Evolutionary conservation across 2,113 vertebrate genomes (phyloP).

Genomic region (Pongo pygmaeus): DNA sequence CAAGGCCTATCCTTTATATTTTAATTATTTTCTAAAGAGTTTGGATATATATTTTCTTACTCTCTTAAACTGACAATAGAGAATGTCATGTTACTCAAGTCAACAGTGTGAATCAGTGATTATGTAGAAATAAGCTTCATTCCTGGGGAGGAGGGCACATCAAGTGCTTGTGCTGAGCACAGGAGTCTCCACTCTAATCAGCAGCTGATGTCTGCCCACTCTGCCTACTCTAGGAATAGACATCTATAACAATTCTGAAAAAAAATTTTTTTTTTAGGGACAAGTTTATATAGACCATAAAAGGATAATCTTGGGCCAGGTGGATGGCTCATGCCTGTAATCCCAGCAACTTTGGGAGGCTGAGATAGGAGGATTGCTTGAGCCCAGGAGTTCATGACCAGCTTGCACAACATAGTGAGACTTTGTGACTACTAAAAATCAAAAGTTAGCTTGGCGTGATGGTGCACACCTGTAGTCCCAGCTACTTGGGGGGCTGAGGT

Average conservation of each 20-base stretch:
- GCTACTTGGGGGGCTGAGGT: no score
- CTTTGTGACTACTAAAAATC: no score
- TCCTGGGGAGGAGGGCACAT: background rate
- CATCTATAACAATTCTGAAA: background rate
- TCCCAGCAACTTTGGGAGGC: no score
- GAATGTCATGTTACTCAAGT: background rate
- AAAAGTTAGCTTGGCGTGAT: no score
- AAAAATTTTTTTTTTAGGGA: background rate
- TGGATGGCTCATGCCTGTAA: no score
- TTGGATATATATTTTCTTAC: background rate
- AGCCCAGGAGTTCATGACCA: no score
- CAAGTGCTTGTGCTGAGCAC: background rate
- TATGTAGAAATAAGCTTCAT: background rate
- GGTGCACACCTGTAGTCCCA: no score
- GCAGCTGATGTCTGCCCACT: background rate
- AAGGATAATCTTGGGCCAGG: background rate
- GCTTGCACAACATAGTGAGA: no score
- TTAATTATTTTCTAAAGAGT: background rate
- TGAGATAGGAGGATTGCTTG: no score
- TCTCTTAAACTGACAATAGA: background rate
- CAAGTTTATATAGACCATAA: background rate
- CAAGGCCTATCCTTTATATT: background rate
- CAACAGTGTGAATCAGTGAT: background rate
- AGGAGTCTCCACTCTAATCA: background rate
- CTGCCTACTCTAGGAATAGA: background rate